Percentiles rank a stretch among this genome's conserved stretches.
phyloP scores from a whole-genome alignment of 2,888 invertebrate genomes.

The Tridacna gigas region DNA sequence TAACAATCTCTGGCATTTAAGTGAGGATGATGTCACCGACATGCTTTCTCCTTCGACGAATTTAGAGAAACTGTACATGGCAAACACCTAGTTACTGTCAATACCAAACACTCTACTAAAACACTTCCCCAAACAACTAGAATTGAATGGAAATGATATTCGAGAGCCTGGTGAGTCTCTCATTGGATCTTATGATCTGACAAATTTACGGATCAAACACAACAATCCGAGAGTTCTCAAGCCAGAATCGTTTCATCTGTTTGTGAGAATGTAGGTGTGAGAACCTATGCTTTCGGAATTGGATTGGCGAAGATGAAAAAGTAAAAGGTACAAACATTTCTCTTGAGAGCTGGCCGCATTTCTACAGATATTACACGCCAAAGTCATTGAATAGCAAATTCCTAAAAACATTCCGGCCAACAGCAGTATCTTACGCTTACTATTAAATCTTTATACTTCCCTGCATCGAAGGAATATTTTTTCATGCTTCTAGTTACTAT shows the following conservation, averaged over 20 bases:
- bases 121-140: not conserved
- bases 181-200: not conserved
- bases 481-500: not conserved
- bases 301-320: slow-evolving; percentile 24
- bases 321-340: slow-evolving; percentile 11
- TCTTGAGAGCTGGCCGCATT: slow-evolving; percentile 23
- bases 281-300: slow-evolving; percentile 48
- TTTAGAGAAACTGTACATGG: slow-evolving; percentile 16
- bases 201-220: not conserved
- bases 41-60: slow-evolving; percentile 17
- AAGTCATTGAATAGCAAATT: not conserved
- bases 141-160: slow-evolving; percentile 17
- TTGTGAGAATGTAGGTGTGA: slow-evolving; percentile 39
- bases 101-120: slow-evolving; percentile 10
- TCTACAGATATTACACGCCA: slow-evolving; percentile 20
- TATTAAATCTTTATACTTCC: too few species aligned
- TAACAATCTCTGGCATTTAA: slow-evolving; percentile 14
- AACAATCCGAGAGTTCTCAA: slow-evolving; percentile 18
- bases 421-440: slow-evolving; percentile 1
- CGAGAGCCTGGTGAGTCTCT: not conserved
- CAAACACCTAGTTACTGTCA: not conserved
- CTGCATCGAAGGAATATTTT: not conserved
- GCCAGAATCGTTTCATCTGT: not conserved
- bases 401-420: slow-evolving; percentile 18
- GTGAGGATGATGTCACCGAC: not conserved